These are phyloP conservation scores for Ectropis crepuscularia DNA, from an alignment of 2,888 invertebrate genomes.

Conservation along the genomic window DNA sequence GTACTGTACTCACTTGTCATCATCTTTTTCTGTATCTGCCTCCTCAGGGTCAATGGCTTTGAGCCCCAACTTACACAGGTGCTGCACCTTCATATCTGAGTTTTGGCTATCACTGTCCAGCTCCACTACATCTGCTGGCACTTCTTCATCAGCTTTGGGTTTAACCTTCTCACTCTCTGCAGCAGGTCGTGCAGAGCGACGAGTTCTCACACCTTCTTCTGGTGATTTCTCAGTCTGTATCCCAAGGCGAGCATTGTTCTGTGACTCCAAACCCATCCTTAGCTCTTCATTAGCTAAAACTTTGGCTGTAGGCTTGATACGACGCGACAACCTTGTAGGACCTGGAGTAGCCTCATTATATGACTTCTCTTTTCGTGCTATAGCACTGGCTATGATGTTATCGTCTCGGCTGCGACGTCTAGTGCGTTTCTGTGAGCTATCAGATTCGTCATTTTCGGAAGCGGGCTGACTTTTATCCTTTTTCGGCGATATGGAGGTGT, in stretches of 20 bases:
- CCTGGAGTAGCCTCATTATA: constrained; percentile 80
- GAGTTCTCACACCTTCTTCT: constrained; percentile 71
- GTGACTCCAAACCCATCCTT: constrained; percentile 83
- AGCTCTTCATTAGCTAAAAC: constrained; percentile 87
- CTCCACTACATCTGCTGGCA: constrained; percentile 49
- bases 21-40: constrained; percentile 37
- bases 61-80: constrained; percentile 83
- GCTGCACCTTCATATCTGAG: constrained; percentile 83
- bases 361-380: constrained; percentile 89
- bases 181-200: constrained; percentile 60
- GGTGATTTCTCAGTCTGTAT: constrained; percentile 63
- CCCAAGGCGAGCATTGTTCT: constrained; percentile 83
- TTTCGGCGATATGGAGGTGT: constrained; percentile 57
- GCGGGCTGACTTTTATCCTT: constrained; percentile 62
- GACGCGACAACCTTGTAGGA: constrained; percentile 71
- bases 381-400: constrained; percentile 88
- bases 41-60: constrained; percentile 69
- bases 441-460: constrained; percentile 74
- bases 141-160: constrained; percentile 35
- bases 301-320: constrained; percentile 88
- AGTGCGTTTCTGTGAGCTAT: constrained; percentile 82
- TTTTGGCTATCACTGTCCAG: constrained; percentile 65
- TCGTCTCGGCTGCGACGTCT: constrained; percentile 87
- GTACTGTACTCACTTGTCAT: constrained; percentile 24
- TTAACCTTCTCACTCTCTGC: constrained; percentile 46